Base-by-base conservation (phyloP, 1,140 invertebrate genomes). In the Triops longicaudatus region DNA sequence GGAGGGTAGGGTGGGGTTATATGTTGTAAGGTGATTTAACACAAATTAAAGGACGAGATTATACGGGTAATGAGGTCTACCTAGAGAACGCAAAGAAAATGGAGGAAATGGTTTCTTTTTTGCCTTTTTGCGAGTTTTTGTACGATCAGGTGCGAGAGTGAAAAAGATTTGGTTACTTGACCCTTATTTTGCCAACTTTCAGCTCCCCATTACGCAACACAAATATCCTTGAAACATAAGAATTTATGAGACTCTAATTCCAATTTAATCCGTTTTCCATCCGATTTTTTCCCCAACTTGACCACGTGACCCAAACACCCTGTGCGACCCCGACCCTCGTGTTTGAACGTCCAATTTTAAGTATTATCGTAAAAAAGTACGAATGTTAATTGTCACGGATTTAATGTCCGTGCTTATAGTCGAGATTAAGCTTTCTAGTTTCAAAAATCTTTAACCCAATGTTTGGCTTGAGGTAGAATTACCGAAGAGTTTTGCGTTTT, bases 121-220 rank as follows among this genome's bases (percentile, higher is more conserved):
- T 63, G 50, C 50, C 50, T 63, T 63, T 44, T 63, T 63, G 50
- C 17, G 14, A n/a, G 17, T 22, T 63, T 63, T 63, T 63, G 50
- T 63, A 63, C 50, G 50, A 63, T 63, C 50, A 63, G 50, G 50
- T 63, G 50, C 50, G 22, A 63, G 50, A 63, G 50, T 63, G 50
- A 63, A 63, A 63, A 63, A n/a, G 14, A 63, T 14, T 63, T 14
- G 44, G 14, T n/a, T 63, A 63, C 9, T 22, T 63, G 14, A 22
- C 44, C 44, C 14, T 63, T 63, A 9, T 63, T 63, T 63, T 63
- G 5, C 44, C 5, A 0, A n/a, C 44, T 63, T 63, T 63, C 50
- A 37, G 31, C 31, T 37, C 50, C 50, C 50, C 50, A 63, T 12
- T 14, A n/a, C 10, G 6, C 50, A 63, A 37, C 31, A 4, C 31